Base-by-base conservation (phyloP, 2,888 invertebrate genomes). In the Spisula solida region DNA sequence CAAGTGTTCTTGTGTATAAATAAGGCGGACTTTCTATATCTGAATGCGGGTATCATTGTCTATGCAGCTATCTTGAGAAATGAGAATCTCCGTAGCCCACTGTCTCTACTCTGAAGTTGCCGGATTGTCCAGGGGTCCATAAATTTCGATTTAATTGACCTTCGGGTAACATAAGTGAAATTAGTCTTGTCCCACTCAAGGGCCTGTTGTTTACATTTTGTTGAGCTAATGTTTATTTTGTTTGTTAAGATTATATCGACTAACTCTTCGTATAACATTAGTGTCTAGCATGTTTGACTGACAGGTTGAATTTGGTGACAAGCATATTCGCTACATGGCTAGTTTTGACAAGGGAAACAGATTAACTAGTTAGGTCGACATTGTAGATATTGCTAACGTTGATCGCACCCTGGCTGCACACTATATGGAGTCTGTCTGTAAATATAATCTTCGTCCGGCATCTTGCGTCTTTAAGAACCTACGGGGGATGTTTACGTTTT, bases 61-160 rank as follows among this genome's bases (percentile, higher is more conserved):
- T 82, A 82, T 80, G 78, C 47, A 29, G 14, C 82, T 83, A 82
- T 34, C 34, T 78, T 79, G 87, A 87, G 82, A 87, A 82, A 87
- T 87, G 82, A 60, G 79, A 41, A 25, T 51, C 78, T 48, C 47
- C 25, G 20, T 51, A 82, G 82, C 79, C 41, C n/a, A 80, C 87
- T 79, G 87, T 87, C 87, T 82, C 87, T 78, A 48, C 80, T 29
- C 31, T 82, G 29, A 82, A 79, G 78, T 79, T 78, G 55, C 82
- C 82, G 34, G 20, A 82, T 87, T 87, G 87, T 87, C 87, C 82
- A 41, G 31, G 41, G 10, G 6, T 29, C 31, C 78, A 82, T 87
- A 87, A 87, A 87, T 87, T 78, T 87, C 75, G 78, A 82, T 87
- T 87, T 82, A 87, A 87, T 87, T 87, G 87, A 82, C 87, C 82